phyloP scores from a whole-genome alignment of 2,797 vertebrate species.

The Hyperoplus lanceolatus region DNA sequence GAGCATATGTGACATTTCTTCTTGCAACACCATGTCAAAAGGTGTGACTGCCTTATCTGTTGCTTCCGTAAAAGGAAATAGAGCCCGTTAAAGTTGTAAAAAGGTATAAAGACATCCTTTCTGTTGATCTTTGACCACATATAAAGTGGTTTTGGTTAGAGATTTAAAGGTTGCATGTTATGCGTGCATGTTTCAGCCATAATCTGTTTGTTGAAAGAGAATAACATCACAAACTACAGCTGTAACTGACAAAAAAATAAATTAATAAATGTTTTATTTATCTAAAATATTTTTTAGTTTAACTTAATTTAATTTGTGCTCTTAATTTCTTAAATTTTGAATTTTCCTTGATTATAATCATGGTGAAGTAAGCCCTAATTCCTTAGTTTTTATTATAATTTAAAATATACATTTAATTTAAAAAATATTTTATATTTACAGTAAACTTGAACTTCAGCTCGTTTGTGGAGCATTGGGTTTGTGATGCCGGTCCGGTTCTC shows the following conservation, averaged over 20 bases:
- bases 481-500: conserved; percentile 65
- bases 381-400: neutral
- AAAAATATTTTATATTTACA: no score
- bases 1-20: neutral
- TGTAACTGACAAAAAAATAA: neutral
- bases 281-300: neutral
- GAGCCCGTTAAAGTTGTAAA: neutral
- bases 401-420: no score
- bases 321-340: neutral
- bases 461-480: no score
- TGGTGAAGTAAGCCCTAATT: neutral
- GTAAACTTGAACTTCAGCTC: no score
- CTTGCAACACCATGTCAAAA: neutral
- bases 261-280: neutral
- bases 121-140: neutral
- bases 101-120: neutral
- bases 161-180: neutral
- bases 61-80: neutral
- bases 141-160: neutral
- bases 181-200: neutral
- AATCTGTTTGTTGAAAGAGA: neutral
- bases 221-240: neutral
- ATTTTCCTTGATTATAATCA: neutral
- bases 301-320: neutral
- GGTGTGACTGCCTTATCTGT: neutral